These are phyloP conservation scores for Chaenocephalus aceratus DNA, from an alignment of 2,113 vertebrate genomes.

Conservation along the genomic window DNA sequence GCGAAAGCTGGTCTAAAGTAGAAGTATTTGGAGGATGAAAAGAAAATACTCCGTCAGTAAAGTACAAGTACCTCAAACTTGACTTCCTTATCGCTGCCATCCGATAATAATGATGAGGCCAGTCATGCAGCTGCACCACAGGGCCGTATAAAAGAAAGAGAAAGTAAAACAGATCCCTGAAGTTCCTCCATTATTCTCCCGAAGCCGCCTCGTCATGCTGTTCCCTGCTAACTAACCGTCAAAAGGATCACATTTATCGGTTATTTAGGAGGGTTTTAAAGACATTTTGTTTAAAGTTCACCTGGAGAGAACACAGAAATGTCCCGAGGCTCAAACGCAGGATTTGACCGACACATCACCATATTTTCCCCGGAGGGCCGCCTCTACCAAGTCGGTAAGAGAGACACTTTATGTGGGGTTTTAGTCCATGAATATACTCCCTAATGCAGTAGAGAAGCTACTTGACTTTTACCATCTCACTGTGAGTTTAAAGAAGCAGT, in stretches of 20 bases:
- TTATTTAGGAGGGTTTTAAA: not conserved
- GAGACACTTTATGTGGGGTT: not conserved
- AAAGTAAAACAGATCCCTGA: slow-evolving; percentile 70
- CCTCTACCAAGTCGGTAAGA: slow-evolving; percentile 86
- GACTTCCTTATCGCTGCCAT: no score
- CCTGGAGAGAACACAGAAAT: slow-evolving; percentile 45
- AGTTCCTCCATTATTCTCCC: slow-evolving; percentile 24
- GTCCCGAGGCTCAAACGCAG: slow-evolving; percentile 85
- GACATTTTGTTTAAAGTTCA: slow-evolving; percentile 24
- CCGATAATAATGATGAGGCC: no score
- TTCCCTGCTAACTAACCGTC: not conserved
- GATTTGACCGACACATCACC: slow-evolving; percentile 87
- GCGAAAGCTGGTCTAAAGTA: no score
- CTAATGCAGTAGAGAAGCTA: not conserved
- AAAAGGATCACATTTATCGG: not conserved
- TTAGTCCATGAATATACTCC: no score
- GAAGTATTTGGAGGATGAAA: no score
- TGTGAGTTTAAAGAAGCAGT: not conserved
- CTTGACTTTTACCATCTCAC: no score
- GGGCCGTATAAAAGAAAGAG: slow-evolving; percentile 78
- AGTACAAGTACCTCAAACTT: no score
- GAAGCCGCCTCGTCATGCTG: slow-evolving; percentile 22
- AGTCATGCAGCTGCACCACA: no score
- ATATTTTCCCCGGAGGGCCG: slow-evolving; percentile 87
- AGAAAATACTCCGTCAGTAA: no score